Percentiles rank a stretch among this genome's conserved stretches.
phyloP scores from a whole-genome alignment of 2,113 vertebrate species.

The Tupaia tana region DNA sequence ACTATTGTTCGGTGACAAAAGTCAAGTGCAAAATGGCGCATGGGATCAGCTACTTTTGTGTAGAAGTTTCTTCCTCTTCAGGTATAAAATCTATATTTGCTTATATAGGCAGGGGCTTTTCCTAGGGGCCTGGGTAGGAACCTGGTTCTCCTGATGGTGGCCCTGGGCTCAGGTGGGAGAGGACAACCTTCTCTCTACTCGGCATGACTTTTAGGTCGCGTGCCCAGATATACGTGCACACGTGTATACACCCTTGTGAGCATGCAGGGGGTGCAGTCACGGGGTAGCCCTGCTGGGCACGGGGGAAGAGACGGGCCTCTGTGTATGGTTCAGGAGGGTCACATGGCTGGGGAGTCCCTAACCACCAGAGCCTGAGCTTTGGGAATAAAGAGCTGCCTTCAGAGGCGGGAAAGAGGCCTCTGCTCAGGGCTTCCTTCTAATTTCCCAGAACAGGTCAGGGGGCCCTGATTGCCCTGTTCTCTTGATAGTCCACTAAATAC shows the following conservation, averaged over 20 bases:
- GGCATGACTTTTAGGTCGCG: background rate
- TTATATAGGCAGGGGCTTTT: background rate
- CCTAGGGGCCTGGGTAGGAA: background rate
- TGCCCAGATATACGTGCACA: accelerated
- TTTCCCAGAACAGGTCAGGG: slow-evolving; percentile 10
- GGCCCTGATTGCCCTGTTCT: background rate
- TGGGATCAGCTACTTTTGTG: background rate
- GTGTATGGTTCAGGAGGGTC: background rate
- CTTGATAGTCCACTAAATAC: slow-evolving; percentile 45
- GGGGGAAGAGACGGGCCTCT: background rate
- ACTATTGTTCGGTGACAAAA: no score
- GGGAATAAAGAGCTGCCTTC: background rate
- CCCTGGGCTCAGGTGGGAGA: background rate
- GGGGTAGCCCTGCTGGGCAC: background rate
- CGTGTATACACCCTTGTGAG: no score
- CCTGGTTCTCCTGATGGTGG: background rate
- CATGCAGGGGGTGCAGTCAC: accelerated
- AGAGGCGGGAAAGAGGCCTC: background rate
- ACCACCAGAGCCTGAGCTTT: background rate
- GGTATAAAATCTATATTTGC: background rate
- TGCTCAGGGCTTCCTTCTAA: background rate
- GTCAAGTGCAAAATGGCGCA: background rate
- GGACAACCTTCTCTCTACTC: background rate
- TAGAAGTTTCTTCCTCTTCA: background rate
- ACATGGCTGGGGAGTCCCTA: background rate